phyloP scores from a whole-genome alignment of 2,113 vertebrate genomes.

The Limnothrissa miodon region DNA sequence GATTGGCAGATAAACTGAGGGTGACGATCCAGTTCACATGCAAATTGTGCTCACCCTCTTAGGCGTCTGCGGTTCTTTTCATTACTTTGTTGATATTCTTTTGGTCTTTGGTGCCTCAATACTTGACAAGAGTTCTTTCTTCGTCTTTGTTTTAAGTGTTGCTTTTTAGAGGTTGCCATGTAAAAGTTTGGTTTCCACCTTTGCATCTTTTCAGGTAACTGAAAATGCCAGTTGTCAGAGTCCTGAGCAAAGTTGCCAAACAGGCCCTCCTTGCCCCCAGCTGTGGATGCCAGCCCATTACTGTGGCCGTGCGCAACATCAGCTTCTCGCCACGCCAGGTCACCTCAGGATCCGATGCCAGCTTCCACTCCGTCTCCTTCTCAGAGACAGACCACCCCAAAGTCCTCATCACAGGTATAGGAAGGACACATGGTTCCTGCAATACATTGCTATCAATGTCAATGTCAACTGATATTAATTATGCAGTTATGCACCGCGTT shows the following conservation, averaged over 20 bases:
- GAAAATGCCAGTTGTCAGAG: conserved; percentile 73
- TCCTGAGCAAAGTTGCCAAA: conserved; percentile 67
- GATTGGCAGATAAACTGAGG: background rate
- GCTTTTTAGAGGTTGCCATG: background rate
- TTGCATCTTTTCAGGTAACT: conserved; percentile 47
- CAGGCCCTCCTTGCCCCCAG: conserved; percentile 66
- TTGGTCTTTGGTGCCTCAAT: background rate
- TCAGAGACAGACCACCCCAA: conserved; percentile 83
- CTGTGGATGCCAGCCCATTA: conserved; percentile 69
- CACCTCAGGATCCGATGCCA: conserved; percentile 71
- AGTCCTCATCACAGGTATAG: conserved; percentile 92
- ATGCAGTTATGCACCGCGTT: background rate
- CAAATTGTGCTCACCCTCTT: background rate
- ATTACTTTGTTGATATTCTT: background rate
- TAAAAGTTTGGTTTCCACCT: background rate
- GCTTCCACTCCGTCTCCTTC: conserved; percentile 84
- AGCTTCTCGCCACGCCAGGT: conserved; percentile 81
- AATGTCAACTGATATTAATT: background rate
- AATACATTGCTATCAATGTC: background rate
- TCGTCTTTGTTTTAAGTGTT: no score
- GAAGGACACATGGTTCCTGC: background rate
- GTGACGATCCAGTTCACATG: background rate
- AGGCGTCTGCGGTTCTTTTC: no score
- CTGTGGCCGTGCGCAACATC: conserved; percentile 66
- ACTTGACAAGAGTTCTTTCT: background rate